Conservation (phyloP, 2,113 vertebrate genomes). For the Cathartes aura region DNA sequence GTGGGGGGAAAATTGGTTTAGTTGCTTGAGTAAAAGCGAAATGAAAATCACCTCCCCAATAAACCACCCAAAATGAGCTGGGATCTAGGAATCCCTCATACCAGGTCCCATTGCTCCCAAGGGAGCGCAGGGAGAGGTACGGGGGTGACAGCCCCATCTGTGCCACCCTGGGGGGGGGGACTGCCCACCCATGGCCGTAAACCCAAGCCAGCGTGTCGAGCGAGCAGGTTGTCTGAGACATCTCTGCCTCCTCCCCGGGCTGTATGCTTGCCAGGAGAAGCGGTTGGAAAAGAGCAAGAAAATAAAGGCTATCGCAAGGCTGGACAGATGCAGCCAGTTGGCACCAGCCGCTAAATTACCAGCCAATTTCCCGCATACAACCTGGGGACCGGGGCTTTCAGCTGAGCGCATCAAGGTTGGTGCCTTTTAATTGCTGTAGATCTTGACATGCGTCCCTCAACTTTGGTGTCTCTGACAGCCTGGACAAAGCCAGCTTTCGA, state of each 20-base stretch:
- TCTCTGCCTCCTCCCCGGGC: not conserved
- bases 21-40: not conserved
- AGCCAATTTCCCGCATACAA: conserved; percentile 28
- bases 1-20: accelerated
- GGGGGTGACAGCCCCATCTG: accelerated
- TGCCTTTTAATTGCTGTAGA: conserved; percentile 25
- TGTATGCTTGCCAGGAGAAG: not conserved
- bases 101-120: not conserved
- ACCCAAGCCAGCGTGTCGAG: not conserved
- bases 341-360: conserved; percentile 27
- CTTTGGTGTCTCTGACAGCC: not conserved
- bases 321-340: conserved; percentile 48
- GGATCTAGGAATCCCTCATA: not conserved
- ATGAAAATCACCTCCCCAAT: not conserved
- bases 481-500: not conserved
- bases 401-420: conserved; percentile 32
- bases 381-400: conserved; percentile 32
- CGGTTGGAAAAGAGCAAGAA: conserved; percentile 2
- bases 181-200: not conserved
- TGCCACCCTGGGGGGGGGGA: not conserved
- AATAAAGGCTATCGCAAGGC: not conserved
- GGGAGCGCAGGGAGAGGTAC: accelerated
- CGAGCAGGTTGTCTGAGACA: not conserved
- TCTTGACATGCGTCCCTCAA: not conserved
- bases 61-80: not conserved